A percentile compares a stretch with the other conserved stretches of the same genome.
Conservation (phyloP, 92 coral and sea anemone species). For the Actinostola sp. region DNA sequence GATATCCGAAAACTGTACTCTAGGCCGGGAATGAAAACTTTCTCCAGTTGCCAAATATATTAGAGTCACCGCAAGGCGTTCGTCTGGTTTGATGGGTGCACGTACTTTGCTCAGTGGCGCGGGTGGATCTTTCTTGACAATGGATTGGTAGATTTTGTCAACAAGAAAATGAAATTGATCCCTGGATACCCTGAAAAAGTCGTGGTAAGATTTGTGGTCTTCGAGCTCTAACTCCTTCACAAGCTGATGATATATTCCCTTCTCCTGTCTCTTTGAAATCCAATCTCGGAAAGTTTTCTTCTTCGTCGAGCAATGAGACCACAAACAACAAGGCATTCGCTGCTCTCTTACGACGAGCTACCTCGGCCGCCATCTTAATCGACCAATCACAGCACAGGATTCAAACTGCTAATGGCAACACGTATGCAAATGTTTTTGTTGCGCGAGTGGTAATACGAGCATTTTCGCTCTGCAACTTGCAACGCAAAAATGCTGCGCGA, state of each 20-base stretch:
- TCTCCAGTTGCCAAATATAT: slow-evolving; percentile 37
- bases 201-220: slow-evolving; percentile 29
- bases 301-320: too few species aligned
- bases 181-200: slow-evolving; percentile 34
- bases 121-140: not conserved
- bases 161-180: slow-evolving; percentile 41
- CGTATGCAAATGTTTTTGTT: too few species aligned
- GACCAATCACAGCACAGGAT: too few species aligned
- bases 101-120: not conserved
- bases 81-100: not conserved
- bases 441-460: too few species aligned
- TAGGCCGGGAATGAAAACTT: slow-evolving; percentile 23
- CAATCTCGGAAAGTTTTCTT: too few species aligned
- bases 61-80: slow-evolving; percentile 23
- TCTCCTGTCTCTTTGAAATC: slow-evolving; percentile 23
- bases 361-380: too few species aligned
- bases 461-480: too few species aligned
- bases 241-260: slow-evolving; percentile 47
- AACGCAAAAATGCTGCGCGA: too few species aligned
- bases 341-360: too few species aligned
- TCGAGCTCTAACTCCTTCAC: slow-evolving; percentile 38
- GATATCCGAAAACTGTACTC: slow-evolving; percentile 32
- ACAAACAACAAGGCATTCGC: too few species aligned
- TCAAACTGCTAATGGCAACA: too few species aligned
- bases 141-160: slow-evolving; percentile 23